phyloP scores from a whole-genome alignment of 1,140 invertebrate genomes.

The Mylabris phalerata region DNA sequence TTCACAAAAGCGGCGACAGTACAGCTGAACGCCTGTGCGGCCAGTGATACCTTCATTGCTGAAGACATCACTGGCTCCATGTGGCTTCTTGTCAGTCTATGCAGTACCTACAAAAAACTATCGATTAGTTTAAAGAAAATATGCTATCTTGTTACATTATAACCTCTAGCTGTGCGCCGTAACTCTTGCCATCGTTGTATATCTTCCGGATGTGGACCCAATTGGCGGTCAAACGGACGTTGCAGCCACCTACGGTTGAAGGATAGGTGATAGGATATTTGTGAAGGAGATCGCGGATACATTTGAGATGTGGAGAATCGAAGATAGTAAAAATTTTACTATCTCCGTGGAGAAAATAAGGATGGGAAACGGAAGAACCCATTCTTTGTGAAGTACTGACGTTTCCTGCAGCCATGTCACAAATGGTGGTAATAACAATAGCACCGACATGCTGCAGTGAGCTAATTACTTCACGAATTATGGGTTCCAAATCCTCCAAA shows the following conservation, averaged over 20 bases:
- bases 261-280: background rate
- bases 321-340: background rate
- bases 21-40: too few species aligned
- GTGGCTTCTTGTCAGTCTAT: too few species aligned
- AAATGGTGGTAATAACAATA: constrained; percentile 9
- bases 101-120: too few species aligned
- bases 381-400: background rate
- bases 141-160: too few species aligned
- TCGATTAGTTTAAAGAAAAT: too few species aligned
- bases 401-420: constrained; percentile 9
- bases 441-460: constrained; percentile 1
- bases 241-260: too few species aligned
- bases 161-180: too few species aligned
- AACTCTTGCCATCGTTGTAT: too few species aligned
- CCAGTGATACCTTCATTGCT: too few species aligned
- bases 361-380: background rate
- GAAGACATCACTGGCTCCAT: too few species aligned
- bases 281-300: background rate
- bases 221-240: too few species aligned
- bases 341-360: background rate
- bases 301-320: background rate
- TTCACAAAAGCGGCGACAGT: too few species aligned
- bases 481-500: background rate
- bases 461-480: constrained; percentile 2
- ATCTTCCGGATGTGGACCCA: background rate